Conservation (phyloP, 2,113 vertebrate species). For the Synchiropus splendidus region DNA sequence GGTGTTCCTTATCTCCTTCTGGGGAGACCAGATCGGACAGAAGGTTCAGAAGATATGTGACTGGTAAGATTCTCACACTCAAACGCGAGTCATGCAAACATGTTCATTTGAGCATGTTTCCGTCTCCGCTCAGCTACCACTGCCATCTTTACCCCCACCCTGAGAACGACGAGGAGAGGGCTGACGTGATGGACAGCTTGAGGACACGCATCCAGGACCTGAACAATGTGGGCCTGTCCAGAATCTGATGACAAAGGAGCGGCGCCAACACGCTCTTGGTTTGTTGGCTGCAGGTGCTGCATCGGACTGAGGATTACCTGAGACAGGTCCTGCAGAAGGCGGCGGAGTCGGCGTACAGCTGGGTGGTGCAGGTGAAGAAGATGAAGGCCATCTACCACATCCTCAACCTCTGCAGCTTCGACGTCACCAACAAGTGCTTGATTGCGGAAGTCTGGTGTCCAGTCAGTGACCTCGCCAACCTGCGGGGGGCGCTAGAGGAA, state of each 20-base stretch:
- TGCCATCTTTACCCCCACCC: slow-evolving; percentile 93
- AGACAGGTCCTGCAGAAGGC: slow-evolving; percentile 88
- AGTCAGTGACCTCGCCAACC: slow-evolving; percentile 73
- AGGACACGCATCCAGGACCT: slow-evolving; percentile 86
- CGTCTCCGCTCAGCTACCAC: slow-evolving; percentile 73
- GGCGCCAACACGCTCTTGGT: background rate
- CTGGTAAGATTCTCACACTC: slow-evolving; percentile 70
- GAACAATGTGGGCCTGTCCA: slow-evolving; percentile 68
- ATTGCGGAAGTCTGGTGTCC: slow-evolving; percentile 98
- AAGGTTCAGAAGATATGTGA: slow-evolving; percentile 98
- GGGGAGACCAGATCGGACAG: slow-evolving; percentile 95
- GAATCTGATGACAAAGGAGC: too few species aligned
- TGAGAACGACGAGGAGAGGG: slow-evolving; percentile 75
- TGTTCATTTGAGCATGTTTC: background rate
- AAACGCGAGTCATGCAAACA: rapidly evolving
- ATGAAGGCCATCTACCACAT: slow-evolving; percentile 98
- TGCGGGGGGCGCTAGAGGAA: slow-evolving; percentile 81
- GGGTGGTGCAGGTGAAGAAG: slow-evolving; percentile 89
- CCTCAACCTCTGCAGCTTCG: slow-evolving; percentile 94
- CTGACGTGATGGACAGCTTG: slow-evolving; percentile 78
- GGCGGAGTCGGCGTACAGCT: slow-evolving; percentile 78
- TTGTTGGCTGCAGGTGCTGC: slow-evolving; percentile 73
- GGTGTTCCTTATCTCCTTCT: slow-evolving; percentile 92
- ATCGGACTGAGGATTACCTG: slow-evolving; percentile 90
- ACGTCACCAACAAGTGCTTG: slow-evolving; percentile 96